These are phyloP conservation scores for Limosa lapponica DNA, from an alignment of 2,797 vertebrate genomes.

Conservation along the genomic window DNA sequence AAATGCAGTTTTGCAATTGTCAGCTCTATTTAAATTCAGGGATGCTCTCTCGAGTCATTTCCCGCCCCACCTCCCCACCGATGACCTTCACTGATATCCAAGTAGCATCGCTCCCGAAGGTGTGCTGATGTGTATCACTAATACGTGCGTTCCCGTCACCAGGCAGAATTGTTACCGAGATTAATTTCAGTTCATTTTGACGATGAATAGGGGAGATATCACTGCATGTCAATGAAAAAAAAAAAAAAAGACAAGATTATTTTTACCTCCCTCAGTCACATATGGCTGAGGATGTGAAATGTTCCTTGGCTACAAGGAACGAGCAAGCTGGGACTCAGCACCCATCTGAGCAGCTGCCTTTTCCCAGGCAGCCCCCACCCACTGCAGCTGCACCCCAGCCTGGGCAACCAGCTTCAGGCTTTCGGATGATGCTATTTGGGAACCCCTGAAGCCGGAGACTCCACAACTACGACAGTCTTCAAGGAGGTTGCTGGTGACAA, in stretches of 20 bases:
- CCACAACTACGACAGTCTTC: rapidly evolving
- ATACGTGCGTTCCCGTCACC: neutral
- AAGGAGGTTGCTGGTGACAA: neutral
- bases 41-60: neutral
- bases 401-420: neutral
- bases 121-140: neutral
- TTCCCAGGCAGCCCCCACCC: neutral
- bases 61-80: neutral
- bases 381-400: neutral
- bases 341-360: neutral
- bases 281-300: neutral
- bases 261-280: conserved; percentile 21
- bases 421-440: neutral
- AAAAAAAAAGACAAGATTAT: neutral
- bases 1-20: rapidly evolving
- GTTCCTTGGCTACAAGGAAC: neutral
- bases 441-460: neutral
- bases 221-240: neutral
- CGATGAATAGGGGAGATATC: neutral
- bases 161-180: neutral
- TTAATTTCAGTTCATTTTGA: conserved; percentile 7
- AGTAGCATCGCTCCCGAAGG: neutral
- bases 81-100: neutral
- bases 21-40: neutral
- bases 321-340: neutral